Evolutionary conservation across 1,140 invertebrate species (phyloP).

Genomic region (Lordiphosa mommai): DNA sequence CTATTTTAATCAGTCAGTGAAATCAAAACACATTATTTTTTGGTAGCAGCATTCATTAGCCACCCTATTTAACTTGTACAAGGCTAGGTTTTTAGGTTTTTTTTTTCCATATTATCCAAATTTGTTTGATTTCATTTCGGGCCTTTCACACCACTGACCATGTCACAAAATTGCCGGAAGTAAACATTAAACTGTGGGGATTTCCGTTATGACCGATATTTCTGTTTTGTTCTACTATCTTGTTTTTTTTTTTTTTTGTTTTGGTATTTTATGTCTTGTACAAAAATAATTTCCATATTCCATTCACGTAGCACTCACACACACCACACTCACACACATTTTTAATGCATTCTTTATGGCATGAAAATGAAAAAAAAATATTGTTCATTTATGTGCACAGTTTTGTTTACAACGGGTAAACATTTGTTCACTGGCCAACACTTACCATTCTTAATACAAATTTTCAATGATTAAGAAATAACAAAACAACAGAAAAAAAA

Average conservation of each 20-base stretch:
- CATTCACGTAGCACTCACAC: slow-evolving; percentile 20
- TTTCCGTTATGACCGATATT: not conserved
- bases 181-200: too few relatives aligned
- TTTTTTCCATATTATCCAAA: too few relatives aligned
- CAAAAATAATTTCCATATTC: slow-evolving; percentile 12
- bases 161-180: too few relatives aligned
- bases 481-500: slow-evolving; percentile 5
- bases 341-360: slow-evolving; percentile 23
- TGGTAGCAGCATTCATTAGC: too few relatives aligned
- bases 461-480: slow-evolving; percentile 8
- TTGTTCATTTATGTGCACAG: not conserved
- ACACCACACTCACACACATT: not conserved
- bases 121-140: too few relatives aligned
- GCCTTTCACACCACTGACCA: too few relatives aligned
- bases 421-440: slow-evolving; percentile 19
- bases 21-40: too few relatives aligned
- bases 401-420: slow-evolving; percentile 23
- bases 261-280: not conserved
- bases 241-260: slow-evolving; percentile 7
- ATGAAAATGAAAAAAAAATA: slow-evolving; percentile 7
- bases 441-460: slow-evolving; percentile 53
- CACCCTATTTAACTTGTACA: too few relatives aligned
- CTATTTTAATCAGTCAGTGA: too few relatives aligned
- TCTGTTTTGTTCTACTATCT: not conserved
- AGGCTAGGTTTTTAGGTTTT: too few relatives aligned